Evolutionary conservation across 2,888 invertebrate genomes (phyloP).

Genomic region (Neoascia interrupta): DNA sequence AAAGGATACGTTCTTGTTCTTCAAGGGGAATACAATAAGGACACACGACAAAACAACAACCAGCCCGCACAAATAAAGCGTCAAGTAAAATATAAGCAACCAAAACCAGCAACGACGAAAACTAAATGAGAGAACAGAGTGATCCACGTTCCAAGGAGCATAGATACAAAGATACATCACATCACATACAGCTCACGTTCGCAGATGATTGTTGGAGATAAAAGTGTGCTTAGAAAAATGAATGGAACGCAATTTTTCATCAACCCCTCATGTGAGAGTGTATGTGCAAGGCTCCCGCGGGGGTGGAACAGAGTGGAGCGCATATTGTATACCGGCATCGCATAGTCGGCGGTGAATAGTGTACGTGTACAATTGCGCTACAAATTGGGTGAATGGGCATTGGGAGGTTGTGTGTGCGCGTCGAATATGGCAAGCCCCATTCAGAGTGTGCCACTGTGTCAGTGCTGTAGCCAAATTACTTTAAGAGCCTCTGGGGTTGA

Average conservation of each 20-base stretch:
- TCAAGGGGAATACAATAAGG: constrained; percentile 37
- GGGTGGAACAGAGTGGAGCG: background rate
- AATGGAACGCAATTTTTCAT: constrained; percentile 69
- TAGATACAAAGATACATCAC: constrained; percentile 53
- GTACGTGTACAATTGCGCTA: constrained; percentile 67
- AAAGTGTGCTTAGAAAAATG: constrained; percentile 69
- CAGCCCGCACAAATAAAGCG: too few relatives aligned
- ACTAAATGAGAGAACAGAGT: constrained; percentile 51
- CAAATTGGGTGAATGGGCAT: constrained; percentile 66
- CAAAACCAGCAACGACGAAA: background rate
- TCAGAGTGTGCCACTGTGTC: constrained; percentile 58
- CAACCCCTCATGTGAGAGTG: constrained; percentile 9
- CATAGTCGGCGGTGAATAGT: constrained; percentile 26
- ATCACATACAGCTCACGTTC: constrained; percentile 64
- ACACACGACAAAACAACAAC: constrained; percentile 35
- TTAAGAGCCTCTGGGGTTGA: constrained; percentile 35
- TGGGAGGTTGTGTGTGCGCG: constrained; percentile 29
- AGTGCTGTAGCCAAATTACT: constrained; percentile 63
- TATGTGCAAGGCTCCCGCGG: constrained; percentile 13
- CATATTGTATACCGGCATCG: background rate
- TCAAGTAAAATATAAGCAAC: constrained; percentile 2
- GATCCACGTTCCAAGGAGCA: constrained; percentile 19
- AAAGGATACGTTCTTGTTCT: constrained; percentile 45
- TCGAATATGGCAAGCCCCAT: too few relatives aligned
- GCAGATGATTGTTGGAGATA: constrained; percentile 67